A percentile compares a stretch with the other conserved stretches of the same genome.
These are phyloP conservation scores for Ganaspis sp. DNA, from an alignment of 1,140 invertebrate species.

Conservation along the genomic window DNA sequence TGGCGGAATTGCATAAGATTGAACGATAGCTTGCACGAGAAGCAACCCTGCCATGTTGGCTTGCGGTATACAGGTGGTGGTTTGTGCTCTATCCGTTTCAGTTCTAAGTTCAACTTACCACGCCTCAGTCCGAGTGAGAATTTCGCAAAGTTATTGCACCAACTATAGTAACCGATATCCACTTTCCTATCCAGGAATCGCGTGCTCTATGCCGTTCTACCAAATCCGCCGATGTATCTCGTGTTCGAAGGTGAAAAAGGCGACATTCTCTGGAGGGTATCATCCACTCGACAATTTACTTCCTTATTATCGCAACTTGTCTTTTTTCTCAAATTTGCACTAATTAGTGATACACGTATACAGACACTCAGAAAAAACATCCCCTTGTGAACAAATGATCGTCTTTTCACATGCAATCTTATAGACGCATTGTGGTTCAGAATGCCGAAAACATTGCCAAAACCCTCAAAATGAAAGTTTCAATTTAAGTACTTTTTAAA, in stretches of 20 bases:
- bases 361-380: background rate
- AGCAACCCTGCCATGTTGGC: conserved; percentile 32
- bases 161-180: conserved; percentile 38
- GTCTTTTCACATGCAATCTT: too few species aligned
- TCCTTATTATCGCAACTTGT: background rate
- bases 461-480: too few species aligned
- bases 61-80: conserved; percentile 30
- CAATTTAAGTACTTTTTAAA: too few species aligned
- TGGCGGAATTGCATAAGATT: conserved; percentile 59
- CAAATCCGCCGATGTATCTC: conserved; percentile 37
- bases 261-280: conserved; percentile 5
- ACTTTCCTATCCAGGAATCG: conserved; percentile 46
- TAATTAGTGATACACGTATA: background rate
- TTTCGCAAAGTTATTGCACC: conserved; percentile 55
- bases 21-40: conserved; percentile 61
- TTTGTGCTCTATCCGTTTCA: conserved; percentile 14
- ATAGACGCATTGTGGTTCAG: too few species aligned
- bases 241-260: conserved; percentile 21
- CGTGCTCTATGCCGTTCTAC: conserved; percentile 59
- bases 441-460: too few species aligned
- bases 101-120: background rate
- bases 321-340: background rate
- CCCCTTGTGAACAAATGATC: too few species aligned
- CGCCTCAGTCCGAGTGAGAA: conserved; percentile 44
- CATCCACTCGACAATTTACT: conserved; percentile 13